A percentile compares a stretch with the other conserved stretches of the same genome.
These are phyloP conservation scores for Anthoptus insignis DNA, from an alignment of 2,888 invertebrate species.

Conservation along the genomic window DNA sequence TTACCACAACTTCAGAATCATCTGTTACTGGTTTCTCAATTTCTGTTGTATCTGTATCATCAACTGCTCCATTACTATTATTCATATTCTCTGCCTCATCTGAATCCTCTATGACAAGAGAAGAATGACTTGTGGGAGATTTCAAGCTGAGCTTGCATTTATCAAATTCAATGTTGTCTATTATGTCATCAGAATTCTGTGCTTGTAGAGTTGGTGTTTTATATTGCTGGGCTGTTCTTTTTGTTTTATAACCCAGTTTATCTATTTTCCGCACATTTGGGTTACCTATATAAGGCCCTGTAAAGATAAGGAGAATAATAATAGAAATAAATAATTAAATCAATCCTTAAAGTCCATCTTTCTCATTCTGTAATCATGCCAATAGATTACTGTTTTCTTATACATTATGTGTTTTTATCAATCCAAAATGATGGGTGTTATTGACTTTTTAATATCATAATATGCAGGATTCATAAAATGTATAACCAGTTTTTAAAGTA, in stretches of 20 bases:
- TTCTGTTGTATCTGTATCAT: conserved; percentile 44
- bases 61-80: conserved; percentile 42
- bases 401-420: too few species aligned
- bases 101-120: conserved; percentile 41
- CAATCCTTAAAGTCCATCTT: too few species aligned
- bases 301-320: too few species aligned
- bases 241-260: conserved; percentile 60
- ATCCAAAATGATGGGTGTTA: too few species aligned
- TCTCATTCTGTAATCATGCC: too few species aligned
- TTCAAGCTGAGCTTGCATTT: conserved; percentile 77
- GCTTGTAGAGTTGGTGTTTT: conserved; percentile 59
- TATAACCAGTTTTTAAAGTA: too few species aligned
- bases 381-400: too few species aligned
- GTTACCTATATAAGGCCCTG: conserved; percentile 54
- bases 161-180: conserved; percentile 70
- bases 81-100: too few species aligned
- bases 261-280: conserved; percentile 59
- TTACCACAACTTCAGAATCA: conserved; percentile 1
- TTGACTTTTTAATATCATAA: too few species aligned
- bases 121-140: conserved; percentile 53
- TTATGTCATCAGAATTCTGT: conserved; percentile 66
- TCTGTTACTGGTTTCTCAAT: conserved; percentile 16
- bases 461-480: too few species aligned
- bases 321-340: too few species aligned
- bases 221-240: conserved; percentile 55